phyloP scores from a whole-genome alignment of 2,113 vertebrate genomes.

The Fulica atra region DNA sequence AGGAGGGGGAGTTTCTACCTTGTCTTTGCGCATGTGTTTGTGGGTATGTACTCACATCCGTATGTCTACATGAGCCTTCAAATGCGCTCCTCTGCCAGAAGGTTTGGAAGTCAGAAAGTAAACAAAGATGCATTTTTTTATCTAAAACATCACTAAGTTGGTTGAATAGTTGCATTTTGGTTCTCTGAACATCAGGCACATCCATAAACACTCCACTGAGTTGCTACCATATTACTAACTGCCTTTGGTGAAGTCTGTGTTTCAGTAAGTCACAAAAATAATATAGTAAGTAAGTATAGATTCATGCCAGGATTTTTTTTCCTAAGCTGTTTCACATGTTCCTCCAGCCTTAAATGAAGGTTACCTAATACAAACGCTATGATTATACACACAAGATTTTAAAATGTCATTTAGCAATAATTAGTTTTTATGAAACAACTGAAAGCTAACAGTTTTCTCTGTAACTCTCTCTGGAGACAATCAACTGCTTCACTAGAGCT shows the following conservation, averaged over 20 bases:
- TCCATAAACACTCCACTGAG: not conserved
- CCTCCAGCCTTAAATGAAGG: conserved; percentile 39
- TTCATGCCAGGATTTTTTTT: not conserved
- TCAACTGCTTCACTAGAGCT: conserved; percentile 50
- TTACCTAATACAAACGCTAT: not conserved
- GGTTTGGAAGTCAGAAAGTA: not conserved
- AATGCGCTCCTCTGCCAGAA: not conserved
- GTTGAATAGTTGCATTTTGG: not conserved
- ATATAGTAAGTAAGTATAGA: not conserved
- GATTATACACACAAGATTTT: conserved; percentile 49
- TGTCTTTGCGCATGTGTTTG: not conserved
- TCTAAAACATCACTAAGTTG: not conserved
- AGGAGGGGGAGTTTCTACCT: not conserved
- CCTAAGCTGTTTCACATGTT: not conserved
- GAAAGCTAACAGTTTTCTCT: conserved; percentile 67
- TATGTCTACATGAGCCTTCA: not conserved
- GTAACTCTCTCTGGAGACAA: conserved; percentile 58
- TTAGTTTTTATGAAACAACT: conserved; percentile 68
- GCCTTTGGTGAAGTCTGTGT: not conserved
- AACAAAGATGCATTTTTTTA: not conserved
- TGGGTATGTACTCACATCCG: rapidly evolving
- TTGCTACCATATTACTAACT: not conserved
- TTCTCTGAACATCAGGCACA: not conserved
- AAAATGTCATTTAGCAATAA: conserved; percentile 63
- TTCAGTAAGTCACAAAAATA: not conserved